These are phyloP conservation scores for Natrix natrix DNA, from an alignment of 2,797 vertebrate genomes.

Conservation along the genomic window DNA sequence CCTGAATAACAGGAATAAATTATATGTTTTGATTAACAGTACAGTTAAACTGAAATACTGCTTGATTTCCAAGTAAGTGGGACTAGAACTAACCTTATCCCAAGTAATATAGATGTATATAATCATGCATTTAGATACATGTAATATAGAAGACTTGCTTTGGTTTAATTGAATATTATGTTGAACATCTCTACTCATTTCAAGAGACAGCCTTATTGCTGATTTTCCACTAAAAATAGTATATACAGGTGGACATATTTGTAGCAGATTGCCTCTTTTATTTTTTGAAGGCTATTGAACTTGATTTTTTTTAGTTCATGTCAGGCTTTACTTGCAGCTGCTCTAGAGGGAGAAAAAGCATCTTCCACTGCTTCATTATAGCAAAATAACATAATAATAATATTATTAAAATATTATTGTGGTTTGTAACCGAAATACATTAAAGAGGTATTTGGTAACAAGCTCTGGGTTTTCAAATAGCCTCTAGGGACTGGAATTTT, in stretches of 20 bases:
- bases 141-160: background rate
- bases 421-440: conserved; percentile 62
- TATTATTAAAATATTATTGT: conserved; percentile 28
- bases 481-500: conserved; percentile 12
- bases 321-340: background rate
- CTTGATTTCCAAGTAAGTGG: background rate
- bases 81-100: background rate
- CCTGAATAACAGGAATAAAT: background rate
- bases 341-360: background rate
- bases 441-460: conserved; percentile 41
- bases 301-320: background rate
- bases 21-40: background rate
- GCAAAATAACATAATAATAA: background rate
- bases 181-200: background rate
- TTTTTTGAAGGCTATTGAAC: background rate
- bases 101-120: background rate
- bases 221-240: background rate
- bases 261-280: background rate
- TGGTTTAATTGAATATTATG: background rate
- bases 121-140: background rate
- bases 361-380: background rate
- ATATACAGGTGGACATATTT: background rate
- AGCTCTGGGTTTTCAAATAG: conserved; percentile 22
- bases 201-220: background rate
- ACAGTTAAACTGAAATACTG: background rate